Conservation (phyloP, 2,113 vertebrate genomes). For the Cheirogaleus medius region DNA sequence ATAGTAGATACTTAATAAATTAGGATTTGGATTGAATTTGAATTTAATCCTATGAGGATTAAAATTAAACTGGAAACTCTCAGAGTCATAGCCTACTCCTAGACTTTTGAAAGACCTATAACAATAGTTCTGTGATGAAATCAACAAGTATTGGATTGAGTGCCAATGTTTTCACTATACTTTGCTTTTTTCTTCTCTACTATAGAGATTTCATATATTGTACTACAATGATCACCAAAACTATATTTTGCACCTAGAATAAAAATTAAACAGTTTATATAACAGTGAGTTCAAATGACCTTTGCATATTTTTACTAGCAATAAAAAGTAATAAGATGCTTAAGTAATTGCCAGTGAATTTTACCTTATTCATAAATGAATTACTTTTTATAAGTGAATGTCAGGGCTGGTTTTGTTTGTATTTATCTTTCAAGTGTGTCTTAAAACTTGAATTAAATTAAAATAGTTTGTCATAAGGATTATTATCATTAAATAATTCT, state of each 20-base stretch:
- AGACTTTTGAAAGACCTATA: not conserved
- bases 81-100: not conserved
- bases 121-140: not conserved
- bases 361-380: not conserved
- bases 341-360: not conserved
- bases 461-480: constrained; percentile 28
- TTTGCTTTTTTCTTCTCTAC: not conserved
- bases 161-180: not conserved
- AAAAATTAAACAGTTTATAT: not conserved
- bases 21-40: not conserved
- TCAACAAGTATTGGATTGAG: not conserved
- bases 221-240: not conserved
- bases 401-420: not conserved
- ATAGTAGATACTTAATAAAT: not conserved
- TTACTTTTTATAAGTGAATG: not conserved
- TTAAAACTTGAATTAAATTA: constrained; percentile 12
- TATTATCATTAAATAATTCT: constrained; percentile 29
- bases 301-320: not conserved
- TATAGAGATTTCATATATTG: not conserved
- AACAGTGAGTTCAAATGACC: not conserved
- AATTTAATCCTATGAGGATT: not conserved
- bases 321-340: not conserved
- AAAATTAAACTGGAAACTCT: not conserved
- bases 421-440: not conserved
- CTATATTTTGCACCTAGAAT: not conserved